phyloP scores from a whole-genome alignment of 2,113 vertebrate genomes.

The Psophia crepitans region DNA sequence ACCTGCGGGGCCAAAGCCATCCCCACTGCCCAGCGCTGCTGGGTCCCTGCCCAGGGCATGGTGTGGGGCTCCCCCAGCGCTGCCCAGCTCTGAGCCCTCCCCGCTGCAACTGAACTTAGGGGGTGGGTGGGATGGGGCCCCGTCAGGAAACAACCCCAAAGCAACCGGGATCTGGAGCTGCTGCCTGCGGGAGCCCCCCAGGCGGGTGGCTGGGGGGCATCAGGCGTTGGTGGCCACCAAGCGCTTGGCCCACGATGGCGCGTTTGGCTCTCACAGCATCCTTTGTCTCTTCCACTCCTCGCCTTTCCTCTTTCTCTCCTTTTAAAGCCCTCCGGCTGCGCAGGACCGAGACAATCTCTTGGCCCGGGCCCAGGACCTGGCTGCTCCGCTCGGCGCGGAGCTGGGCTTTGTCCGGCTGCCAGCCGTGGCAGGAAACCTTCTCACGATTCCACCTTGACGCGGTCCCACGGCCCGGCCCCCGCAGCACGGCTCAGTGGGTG shows the following conservation, averaged over 20 bases:
- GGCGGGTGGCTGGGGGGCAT: accelerated
- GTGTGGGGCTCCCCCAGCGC: background rate
- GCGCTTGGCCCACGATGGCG: accelerated
- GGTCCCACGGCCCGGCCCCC: accelerated
- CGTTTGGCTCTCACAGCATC: background rate
- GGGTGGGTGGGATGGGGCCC: background rate
- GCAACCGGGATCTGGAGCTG: accelerated
- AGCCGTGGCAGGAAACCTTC: background rate
- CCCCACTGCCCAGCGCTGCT: background rate
- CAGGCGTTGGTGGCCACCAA: accelerated
- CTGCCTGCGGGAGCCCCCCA: accelerated
- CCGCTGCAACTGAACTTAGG: accelerated
- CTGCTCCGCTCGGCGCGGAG: background rate
- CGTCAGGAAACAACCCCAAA: background rate
- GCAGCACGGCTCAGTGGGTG: accelerated
- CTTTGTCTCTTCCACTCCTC: background rate
- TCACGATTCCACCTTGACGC: background rate
- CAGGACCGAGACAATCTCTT: background rate
- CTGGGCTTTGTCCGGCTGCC: background rate
- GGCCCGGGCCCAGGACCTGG: background rate
- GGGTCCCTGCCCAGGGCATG: background rate
- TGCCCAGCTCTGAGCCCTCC: background rate
- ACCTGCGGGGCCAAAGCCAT: background rate
- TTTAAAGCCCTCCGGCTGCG: slow-evolving; percentile 27
- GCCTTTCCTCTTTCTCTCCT: background rate